Conservation (phyloP, 2,888 invertebrate species). For the Shargacucullia verbasci region DNA sequence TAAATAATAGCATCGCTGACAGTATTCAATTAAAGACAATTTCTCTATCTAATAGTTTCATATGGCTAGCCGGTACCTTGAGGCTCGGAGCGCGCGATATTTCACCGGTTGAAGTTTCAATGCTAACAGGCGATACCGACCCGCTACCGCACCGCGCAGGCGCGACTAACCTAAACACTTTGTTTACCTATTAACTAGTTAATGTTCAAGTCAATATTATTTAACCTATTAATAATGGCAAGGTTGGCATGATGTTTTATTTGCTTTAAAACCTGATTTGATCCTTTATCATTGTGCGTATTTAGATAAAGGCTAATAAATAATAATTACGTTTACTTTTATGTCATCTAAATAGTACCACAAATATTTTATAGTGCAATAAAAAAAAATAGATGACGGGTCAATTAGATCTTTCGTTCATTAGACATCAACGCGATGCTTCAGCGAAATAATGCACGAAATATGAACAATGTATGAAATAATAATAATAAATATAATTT, state of each 20-base stretch:
- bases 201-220: constrained; percentile 35
- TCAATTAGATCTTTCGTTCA: constrained; percentile 26
- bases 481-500: constrained; percentile 17
- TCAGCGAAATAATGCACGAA: not conserved
- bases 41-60: constrained; percentile 48
- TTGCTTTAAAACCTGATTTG: constrained; percentile 6
- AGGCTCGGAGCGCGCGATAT: constrained; percentile 55
- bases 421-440: constrained; percentile 63
- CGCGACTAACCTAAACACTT: constrained; percentile 22
- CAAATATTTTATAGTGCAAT: not conserved
- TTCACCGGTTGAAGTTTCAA: constrained; percentile 69
- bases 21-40: constrained; percentile 49
- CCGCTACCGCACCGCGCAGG: constrained; percentile 53
- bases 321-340: too few species aligned
- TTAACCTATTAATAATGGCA: constrained; percentile 26
- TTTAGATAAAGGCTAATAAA: too few species aligned
- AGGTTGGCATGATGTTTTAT: constrained; percentile 11
- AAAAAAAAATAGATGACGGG: not conserved
- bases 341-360: too few species aligned
- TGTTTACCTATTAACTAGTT: constrained; percentile 39
- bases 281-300: too few species aligned
- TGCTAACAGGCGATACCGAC: constrained; percentile 61
- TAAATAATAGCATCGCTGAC: constrained; percentile 43
- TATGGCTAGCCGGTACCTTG: constrained; percentile 44
- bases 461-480: constrained; percentile 18